phyloP scores from a whole-genome alignment of 2,888 invertebrate species.

The Nasonovia ribisnigri region DNA sequence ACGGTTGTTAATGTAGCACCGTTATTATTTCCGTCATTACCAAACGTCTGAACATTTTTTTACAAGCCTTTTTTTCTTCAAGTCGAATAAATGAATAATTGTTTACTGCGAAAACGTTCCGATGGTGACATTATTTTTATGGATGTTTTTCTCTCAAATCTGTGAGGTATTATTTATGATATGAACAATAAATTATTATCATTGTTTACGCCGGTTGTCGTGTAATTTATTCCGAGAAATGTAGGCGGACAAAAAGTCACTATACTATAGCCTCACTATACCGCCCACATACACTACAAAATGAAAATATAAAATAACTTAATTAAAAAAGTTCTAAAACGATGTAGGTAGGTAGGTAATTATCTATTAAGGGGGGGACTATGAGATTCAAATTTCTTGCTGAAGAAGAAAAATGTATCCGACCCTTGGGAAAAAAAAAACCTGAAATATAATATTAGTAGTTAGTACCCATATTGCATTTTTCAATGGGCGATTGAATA shows the following conservation, averaged over 20 bases:
- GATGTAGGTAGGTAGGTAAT: neutral
- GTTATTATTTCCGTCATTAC: neutral
- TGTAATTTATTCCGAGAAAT: neutral
- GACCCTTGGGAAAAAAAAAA: too few relatives aligned
- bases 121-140: neutral
- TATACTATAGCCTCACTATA: neutral
- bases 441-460: too few relatives aligned
- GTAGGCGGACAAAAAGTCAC: slow-evolving; percentile 46
- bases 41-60: neutral
- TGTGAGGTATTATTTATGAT: neutral
- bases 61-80: neutral
- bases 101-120: too few relatives aligned
- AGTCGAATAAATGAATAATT: neutral
- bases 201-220: slow-evolving; percentile 15
- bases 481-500: neutral
- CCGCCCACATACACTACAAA: neutral
- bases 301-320: neutral
- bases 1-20: neutral
- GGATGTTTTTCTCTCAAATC: neutral
- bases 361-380: neutral
- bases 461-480: too few relatives aligned
- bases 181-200: neutral
- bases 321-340: neutral
- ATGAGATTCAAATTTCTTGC: neutral
- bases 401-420: too few relatives aligned